Evolutionary conservation across 1,140 invertebrate species (phyloP), one percentile per base, ranked within the genome.

Genomic region (Lasioglossum baleicum): DNA sequence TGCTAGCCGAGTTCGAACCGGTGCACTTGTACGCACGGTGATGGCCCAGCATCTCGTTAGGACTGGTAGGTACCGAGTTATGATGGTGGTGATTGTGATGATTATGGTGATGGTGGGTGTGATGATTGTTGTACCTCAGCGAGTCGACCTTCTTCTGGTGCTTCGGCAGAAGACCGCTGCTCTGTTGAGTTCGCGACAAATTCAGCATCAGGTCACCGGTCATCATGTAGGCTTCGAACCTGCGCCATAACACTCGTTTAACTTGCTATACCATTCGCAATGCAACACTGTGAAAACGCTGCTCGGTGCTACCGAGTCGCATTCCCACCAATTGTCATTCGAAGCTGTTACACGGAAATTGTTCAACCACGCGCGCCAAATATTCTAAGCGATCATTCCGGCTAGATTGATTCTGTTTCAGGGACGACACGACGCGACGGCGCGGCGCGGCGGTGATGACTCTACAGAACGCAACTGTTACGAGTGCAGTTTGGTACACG

Each of bases 211-310:
- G 94, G 90, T 99, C 98, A 13, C 98, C 98, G n/a, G 98, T 99
- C 98, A 99, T 99, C 95, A 98, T 97, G 93, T 97, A 99, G 31
- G 97, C 97, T 93, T 99, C 98, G 93, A 97, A 98, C 87, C 95
- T 94, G 65, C 63, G 22, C 35, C 11, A n/a, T 0, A 67, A 2
- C 8, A 5, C 26, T 66, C 31, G 13, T 22, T 71, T 13, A n/a
- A 4, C 44, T 48, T 10, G 5, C 10, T 11, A 10, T 11, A 48
- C 8, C 13, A 3, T 48, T 48, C 13, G 8, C 8, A 13, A 13
- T 11, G 26, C 26, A n/a, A n/a, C n/a, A n/a, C n/a, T n/a, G n/a
- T n/a, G n/a, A n/a, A n/a, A n/a, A 26, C 26, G 26, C 26, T 26
- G 26, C 26, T 26, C 26, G 26, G 26, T 26, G 26, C 26, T 26